Percentiles rank a stretch among this genome's conserved stretches.
Conservation (phyloP, 2,797 vertebrate species). For the Sparidentex hasta region DNA sequence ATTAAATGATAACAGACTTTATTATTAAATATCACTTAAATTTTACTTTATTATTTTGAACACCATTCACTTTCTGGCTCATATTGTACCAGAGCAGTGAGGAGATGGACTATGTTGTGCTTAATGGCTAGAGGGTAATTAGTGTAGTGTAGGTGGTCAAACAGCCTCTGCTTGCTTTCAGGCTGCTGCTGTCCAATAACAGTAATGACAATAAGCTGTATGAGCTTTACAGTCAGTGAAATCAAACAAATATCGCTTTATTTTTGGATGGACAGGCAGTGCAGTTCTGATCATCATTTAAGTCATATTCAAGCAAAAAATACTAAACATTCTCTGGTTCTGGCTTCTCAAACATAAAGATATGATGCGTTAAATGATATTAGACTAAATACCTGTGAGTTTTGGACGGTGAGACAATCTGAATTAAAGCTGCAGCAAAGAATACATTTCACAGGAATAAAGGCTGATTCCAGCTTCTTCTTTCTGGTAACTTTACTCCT, state of each 20-base stretch:
- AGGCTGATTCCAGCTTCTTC: no score
- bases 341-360: slow-evolving; percentile 1
- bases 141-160: background rate
- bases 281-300: no score
- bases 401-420: background rate
- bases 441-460: no score
- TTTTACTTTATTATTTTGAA: background rate
- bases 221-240: background rate
- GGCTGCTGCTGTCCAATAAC: background rate
- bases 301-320: background rate
- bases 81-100: background rate
- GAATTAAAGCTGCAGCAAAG: background rate
- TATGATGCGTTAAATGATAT: slow-evolving; percentile 1
- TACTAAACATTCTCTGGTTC: background rate
- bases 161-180: background rate
- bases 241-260: background rate
- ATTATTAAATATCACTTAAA: slow-evolving; percentile 17
- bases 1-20: slow-evolving; percentile 17
- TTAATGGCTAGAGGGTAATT: slow-evolving; percentile 1
- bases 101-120: background rate
- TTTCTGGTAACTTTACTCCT: no score
- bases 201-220: background rate
- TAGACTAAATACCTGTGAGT: background rate
- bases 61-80: slow-evolving; percentile 22
- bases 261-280: background rate